Conservation (phyloP, 2,797 vertebrate species). For the Masticophis lateralis region DNA sequence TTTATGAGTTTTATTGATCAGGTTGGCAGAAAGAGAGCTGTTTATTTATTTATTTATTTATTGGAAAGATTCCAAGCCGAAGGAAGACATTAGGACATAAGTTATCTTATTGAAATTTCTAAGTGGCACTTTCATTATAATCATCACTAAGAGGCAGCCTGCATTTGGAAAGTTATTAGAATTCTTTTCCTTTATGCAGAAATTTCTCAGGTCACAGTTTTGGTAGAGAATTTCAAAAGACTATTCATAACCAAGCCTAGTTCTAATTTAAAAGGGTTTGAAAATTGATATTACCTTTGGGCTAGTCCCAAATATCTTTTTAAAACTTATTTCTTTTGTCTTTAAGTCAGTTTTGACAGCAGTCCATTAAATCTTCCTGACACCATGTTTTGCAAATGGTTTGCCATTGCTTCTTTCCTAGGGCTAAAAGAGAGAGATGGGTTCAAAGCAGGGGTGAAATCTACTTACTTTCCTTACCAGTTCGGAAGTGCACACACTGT, state of each 20-base stretch:
- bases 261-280: not conserved
- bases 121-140: no score
- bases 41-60: not conserved
- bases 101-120: no score
- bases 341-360: not conserved
- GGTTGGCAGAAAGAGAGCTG: not conserved
- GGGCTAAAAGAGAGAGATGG: not conserved
- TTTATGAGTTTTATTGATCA: not conserved
- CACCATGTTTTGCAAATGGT: not conserved
- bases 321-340: not conserved
- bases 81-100: no score
- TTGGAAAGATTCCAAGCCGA: not conserved
- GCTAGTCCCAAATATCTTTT: not conserved
- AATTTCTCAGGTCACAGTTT: not conserved
- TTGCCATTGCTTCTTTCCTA: not conserved
- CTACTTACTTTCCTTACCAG: no score
- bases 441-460: not conserved
- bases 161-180: no score
- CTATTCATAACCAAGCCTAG: not conserved
- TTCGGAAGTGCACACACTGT: rapidly evolving
- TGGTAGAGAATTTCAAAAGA: not conserved
- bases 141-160: no score
- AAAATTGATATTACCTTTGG: not conserved
- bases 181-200: no score
- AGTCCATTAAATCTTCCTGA: not conserved